phyloP scores from a whole-genome alignment of 1,140 invertebrate genomes.

The Drosophila lini region DNA sequence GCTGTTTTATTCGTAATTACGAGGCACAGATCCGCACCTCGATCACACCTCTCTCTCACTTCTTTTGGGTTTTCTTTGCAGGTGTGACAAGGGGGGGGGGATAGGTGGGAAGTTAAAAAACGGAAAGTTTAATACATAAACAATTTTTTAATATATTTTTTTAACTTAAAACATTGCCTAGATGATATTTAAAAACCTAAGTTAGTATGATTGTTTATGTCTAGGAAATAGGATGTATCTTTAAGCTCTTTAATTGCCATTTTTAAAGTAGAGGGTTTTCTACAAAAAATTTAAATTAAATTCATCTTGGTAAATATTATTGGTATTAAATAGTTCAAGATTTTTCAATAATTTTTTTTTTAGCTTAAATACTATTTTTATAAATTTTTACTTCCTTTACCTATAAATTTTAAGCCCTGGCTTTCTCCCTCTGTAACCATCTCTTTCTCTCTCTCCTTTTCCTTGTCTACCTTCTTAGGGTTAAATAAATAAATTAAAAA shows the following conservation, averaged over 20 bases:
- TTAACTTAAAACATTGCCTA: too few relatives aligned
- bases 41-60: slow-evolving; percentile 36
- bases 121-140: neutral
- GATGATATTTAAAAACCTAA: too few relatives aligned
- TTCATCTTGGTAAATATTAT: rapidly evolving
- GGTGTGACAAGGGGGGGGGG: neutral
- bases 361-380: neutral
- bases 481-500: slow-evolving; percentile 3
- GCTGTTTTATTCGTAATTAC: slow-evolving; percentile 63
- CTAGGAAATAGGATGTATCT: neutral
- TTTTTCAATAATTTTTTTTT: neutral
- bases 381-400: neutral
- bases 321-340: too few relatives aligned
- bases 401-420: neutral
- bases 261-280: neutral
- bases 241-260: neutral
- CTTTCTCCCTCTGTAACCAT: slow-evolving; percentile 4
- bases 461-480: slow-evolving; percentile 14
- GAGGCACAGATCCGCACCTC: slow-evolving; percentile 27
- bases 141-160: neutral
- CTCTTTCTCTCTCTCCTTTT: neutral
- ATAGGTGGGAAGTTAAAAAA: neutral
- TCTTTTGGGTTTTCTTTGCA: neutral
- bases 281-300: neutral
- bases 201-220: too few relatives aligned